Conservation (phyloP, 2,113 vertebrate genomes). For the Thalassarche chlororhynchos region DNA sequence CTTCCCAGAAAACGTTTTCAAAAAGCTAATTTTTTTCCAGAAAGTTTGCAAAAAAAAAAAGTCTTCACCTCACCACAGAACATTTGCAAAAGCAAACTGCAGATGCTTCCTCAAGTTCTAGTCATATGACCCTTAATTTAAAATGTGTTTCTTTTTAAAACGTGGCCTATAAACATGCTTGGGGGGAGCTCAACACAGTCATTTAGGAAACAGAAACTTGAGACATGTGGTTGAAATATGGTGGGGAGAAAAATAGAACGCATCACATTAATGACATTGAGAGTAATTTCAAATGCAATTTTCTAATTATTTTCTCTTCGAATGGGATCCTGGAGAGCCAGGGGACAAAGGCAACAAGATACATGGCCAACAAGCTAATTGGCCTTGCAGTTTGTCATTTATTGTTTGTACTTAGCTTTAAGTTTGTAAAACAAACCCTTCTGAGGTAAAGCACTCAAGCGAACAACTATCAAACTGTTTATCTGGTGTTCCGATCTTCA, state of each 20-base stretch:
- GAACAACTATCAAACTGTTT: neutral
- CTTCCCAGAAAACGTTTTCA: neutral
- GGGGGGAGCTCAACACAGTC: neutral
- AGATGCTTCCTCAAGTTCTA: constrained; percentile 26
- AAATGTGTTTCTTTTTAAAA: constrained; percentile 59
- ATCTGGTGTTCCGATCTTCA: neutral
- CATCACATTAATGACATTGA: neutral
- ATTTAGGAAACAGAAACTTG: constrained; percentile 14
- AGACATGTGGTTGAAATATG: constrained; percentile 56
- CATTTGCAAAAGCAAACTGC: constrained; percentile 20
- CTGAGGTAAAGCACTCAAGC: neutral
- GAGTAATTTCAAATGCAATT: neutral
- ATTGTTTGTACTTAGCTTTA: neutral
- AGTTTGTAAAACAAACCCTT: neutral
- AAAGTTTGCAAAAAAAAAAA: neutral
- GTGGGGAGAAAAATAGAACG: constrained; percentile 14
- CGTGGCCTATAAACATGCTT: neutral
- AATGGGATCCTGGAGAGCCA: neutral
- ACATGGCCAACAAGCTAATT: neutral
- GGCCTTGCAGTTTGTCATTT: neutral
- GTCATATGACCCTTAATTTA: neutral
- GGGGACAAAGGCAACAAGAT: neutral
- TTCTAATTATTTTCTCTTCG: neutral
- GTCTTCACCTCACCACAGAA: neutral
- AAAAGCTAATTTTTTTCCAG: neutral